These are phyloP conservation scores for Nymphalis io DNA, from an alignment of 1,140 invertebrate species.

Conservation along the genomic window DNA sequence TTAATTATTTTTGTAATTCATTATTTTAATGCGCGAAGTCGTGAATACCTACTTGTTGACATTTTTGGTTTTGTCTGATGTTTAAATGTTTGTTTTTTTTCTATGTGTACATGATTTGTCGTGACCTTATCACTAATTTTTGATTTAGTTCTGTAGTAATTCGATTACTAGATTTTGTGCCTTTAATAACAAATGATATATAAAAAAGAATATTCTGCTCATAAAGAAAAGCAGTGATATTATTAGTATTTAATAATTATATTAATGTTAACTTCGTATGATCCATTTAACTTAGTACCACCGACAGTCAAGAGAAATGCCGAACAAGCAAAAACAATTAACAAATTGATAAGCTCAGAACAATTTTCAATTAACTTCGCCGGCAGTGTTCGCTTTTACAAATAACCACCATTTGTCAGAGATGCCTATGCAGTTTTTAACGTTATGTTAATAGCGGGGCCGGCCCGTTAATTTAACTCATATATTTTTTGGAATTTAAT, in stretches of 20 bases:
- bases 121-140: no score
- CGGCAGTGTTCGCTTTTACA: conserved; percentile 78
- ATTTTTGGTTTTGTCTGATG: no score
- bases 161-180: no score
- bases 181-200: no score
- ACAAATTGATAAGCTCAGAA: conserved; percentile 81
- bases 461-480: conserved; percentile 17
- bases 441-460: conserved; percentile 27
- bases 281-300: conserved; percentile 61
- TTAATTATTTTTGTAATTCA: no score
- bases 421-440: conserved; percentile 80
- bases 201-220: not conserved
- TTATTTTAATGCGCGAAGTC: no score
- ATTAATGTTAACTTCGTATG: conserved; percentile 45
- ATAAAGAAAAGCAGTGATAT: not conserved
- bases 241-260: conserved; percentile 35
- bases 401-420: conserved; percentile 80
- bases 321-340: conserved; percentile 80
- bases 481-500: conserved; percentile 27
- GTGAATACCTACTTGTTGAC: no score
- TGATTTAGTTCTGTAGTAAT: no score
- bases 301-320: conserved; percentile 66
- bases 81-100: no score
- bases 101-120: no score
- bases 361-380: conserved; percentile 81